phyloP scores from a whole-genome alignment of 2,113 vertebrate genomes.

The Ctenodactylus gundi region DNA sequence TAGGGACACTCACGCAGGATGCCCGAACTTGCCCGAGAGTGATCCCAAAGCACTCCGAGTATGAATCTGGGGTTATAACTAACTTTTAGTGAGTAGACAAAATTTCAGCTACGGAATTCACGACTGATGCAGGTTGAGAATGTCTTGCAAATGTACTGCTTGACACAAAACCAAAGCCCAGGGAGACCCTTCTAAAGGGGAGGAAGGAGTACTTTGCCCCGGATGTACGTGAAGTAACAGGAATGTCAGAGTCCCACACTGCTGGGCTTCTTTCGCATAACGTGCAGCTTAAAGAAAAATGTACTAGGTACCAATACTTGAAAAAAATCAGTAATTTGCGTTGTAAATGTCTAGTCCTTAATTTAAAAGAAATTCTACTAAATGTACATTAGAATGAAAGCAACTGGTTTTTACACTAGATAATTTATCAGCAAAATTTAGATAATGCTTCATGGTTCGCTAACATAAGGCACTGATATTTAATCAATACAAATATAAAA shows the following conservation, averaged over 20 bases:
- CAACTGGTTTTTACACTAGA: not conserved
- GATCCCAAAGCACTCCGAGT: not conserved
- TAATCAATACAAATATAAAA: not conserved
- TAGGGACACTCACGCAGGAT: fast-evolving
- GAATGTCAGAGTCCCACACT: not conserved
- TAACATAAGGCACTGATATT: not conserved
- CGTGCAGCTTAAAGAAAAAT: not conserved
- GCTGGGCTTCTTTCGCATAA: not conserved
- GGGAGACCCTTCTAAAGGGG: not conserved
- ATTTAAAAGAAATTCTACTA: not conserved
- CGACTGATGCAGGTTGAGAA: not conserved
- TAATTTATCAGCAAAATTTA: not conserved
- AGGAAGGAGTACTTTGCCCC: not conserved
- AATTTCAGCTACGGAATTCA: not conserved
- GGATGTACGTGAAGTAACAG: not conserved
- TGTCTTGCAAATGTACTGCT: not conserved
- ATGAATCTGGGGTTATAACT: not conserved
- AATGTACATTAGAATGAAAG: not conserved
- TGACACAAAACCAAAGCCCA: not conserved
- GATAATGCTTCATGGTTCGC: not conserved
- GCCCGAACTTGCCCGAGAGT: too few species aligned
- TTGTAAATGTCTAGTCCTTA: not conserved
- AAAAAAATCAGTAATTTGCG: not conserved
- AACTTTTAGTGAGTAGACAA: not conserved
- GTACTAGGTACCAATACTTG: not conserved